These are phyloP conservation scores for Uropetala carovei DNA, from an alignment of 2,888 invertebrate genomes.

Conservation along the genomic window DNA sequence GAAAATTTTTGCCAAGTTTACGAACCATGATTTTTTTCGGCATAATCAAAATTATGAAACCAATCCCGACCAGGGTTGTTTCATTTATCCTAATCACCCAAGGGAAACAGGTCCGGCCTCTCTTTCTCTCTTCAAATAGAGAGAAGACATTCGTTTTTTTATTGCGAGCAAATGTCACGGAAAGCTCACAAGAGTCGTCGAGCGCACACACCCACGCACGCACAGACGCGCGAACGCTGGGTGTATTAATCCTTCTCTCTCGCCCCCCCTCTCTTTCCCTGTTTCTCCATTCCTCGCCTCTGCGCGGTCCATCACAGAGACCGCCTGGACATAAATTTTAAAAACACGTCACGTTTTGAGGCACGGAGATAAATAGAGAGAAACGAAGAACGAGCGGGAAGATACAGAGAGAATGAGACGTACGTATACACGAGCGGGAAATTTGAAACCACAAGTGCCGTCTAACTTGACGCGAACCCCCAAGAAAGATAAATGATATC, in stretches of 20 bases:
- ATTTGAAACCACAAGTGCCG: neutral
- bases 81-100: too few species aligned
- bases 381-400: neutral
- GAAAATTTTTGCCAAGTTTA: too few species aligned
- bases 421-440: neutral
- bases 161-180: neutral
- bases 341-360: neutral
- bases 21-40: too few species aligned
- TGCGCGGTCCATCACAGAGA: neutral
- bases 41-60: too few species aligned
- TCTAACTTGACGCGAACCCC: too few species aligned
- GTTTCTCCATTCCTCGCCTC: neutral
- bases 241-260: neutral
- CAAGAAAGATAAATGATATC: too few species aligned
- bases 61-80: too few species aligned
- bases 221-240: neutral
- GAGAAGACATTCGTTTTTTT: too few species aligned
- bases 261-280: neutral
- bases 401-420: neutral
- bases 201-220: neutral
- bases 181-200: neutral
- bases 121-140: too few species aligned
- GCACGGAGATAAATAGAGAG: neutral
- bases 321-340: neutral
- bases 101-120: too few species aligned